Base-by-base conservation (phyloP, 2,113 vertebrate species). In the Pterophyllum scalare region DNA sequence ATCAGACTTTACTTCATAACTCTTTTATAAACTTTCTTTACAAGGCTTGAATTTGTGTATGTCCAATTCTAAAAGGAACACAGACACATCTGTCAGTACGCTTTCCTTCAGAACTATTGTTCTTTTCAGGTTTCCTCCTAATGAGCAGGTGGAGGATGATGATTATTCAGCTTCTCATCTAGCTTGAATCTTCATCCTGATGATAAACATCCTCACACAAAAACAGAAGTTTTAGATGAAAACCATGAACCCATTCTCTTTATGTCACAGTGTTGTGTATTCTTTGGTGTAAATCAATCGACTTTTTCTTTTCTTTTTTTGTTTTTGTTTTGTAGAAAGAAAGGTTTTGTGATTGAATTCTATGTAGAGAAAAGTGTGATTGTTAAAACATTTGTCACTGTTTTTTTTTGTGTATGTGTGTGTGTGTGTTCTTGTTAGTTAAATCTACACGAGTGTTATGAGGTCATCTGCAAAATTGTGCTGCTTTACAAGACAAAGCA, bases 81-180 rank as follows among this genome's bases (percentile, higher is more conserved):
- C 62, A 46, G 59, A 77, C 17, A 24, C 67, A 61, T 38, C 75
- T 78, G 24, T 22, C 58, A 9, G 46, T 75, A 40, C 8, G 40
- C 67, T 88, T 54, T 64, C 26, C 59, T 79, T 81, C 38, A 81
- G 77, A 83, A 87, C 38, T 75, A 28, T 80, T 58, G 28, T n/a
- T 75, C 57, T 74, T 83, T 87, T 82, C 59, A 78, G 52, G 81
- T 84, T 67, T 83, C 33, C 70, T 56, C 59, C 58, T 87, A 87
- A 84, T 20, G 79, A 86, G 89, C 59, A 24, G 58, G 67, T 81
- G 70, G 75, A 64, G 52, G 19, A 86, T 46, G 52, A 57, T 75
- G 52, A 90, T 87, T 59, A 76, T 46, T 80, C 52, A 81, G 75
- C 80, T 77, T 83, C 49, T 84, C 72, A 52, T 81, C 72, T 26